Percentiles rank a stretch among this genome's conserved stretches.
Conservation (phyloP, 2,888 invertebrate genomes). For the Ophraella communa region DNA sequence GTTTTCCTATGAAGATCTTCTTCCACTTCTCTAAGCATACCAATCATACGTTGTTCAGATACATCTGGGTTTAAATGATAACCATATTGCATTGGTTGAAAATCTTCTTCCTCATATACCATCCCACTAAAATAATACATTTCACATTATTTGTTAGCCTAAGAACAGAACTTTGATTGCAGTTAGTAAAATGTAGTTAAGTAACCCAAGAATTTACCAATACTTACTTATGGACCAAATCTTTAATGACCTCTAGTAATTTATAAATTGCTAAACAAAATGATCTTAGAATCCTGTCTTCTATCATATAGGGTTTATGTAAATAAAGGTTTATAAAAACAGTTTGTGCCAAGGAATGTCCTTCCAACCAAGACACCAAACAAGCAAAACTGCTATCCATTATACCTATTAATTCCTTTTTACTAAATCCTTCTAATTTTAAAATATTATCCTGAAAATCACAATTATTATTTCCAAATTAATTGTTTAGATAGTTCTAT, state of each 20-base stretch:
- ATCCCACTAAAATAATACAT: slow-evolving; percentile 71
- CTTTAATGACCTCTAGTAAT: slow-evolving; percentile 86
- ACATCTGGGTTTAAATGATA: slow-evolving; percentile 84
- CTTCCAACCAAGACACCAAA: slow-evolving; percentile 96
- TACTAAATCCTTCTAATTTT: slow-evolving; percentile 77
- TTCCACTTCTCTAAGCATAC: slow-evolving; percentile 88
- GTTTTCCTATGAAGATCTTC: slow-evolving; percentile 83
- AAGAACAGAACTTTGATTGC: too few species aligned
- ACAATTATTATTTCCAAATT: neutral
- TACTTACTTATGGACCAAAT: slow-evolving; percentile 83
- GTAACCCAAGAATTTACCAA: neutral
- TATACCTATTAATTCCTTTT: slow-evolving; percentile 86
- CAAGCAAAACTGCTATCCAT: slow-evolving; percentile 94
- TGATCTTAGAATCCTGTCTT: slow-evolving; percentile 81
- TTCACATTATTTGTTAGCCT: too few species aligned
- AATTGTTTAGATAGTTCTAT: too few species aligned
- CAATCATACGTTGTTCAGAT: slow-evolving; percentile 79
- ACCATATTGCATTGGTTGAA: slow-evolving; percentile 91
- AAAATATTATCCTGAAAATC: slow-evolving; percentile 73
- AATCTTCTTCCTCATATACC: slow-evolving; percentile 96
- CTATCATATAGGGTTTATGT: slow-evolving; percentile 86
- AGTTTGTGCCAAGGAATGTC: slow-evolving; percentile 95
- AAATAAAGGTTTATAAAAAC: slow-evolving; percentile 95
- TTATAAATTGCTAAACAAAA: slow-evolving; percentile 90
- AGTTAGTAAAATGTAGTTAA: too few species aligned